A percentile compares a stretch with the other conserved stretches of the same genome.
Conservation (phyloP, 2,888 invertebrate genomes). For the Holacanthella duospinosa region DNA sequence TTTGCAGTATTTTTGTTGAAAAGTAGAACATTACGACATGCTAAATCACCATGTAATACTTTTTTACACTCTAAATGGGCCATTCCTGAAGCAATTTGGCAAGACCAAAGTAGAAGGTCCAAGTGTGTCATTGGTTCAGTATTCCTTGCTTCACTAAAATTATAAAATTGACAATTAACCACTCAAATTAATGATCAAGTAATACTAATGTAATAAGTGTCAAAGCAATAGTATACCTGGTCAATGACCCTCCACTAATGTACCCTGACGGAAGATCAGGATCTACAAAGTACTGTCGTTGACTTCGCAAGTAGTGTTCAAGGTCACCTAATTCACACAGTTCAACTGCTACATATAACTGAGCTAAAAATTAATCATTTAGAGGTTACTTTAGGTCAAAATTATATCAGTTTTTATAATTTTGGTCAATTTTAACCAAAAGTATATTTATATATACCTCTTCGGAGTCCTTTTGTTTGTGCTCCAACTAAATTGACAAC, state of each 20-base stretch:
- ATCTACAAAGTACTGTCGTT: conserved; percentile 1
- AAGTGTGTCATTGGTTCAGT: background rate
- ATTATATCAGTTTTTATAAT: no score
- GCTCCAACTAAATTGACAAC: conserved; percentile 4
- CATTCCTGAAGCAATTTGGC: background rate
- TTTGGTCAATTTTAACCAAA: no score
- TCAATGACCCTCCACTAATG: background rate
- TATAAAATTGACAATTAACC: no score
- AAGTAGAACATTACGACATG: background rate
- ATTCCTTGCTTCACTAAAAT: background rate
- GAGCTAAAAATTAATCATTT: background rate
- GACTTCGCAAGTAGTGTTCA: background rate
- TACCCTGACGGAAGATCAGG: background rate
- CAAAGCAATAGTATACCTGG: no score
- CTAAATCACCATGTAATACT: conserved; percentile 1
- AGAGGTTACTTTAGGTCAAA: no score
- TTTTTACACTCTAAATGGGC: background rate
- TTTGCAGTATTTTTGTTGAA: background rate
- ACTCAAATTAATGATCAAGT: no score
- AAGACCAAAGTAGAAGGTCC: background rate
- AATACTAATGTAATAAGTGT: no score
- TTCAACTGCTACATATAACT: background rate
- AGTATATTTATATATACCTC: no score
- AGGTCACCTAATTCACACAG: conserved; percentile 3
- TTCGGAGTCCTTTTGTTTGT: background rate